phyloP scores from a whole-genome alignment of 2,888 invertebrate species.

The Drosophila greeni region DNA sequence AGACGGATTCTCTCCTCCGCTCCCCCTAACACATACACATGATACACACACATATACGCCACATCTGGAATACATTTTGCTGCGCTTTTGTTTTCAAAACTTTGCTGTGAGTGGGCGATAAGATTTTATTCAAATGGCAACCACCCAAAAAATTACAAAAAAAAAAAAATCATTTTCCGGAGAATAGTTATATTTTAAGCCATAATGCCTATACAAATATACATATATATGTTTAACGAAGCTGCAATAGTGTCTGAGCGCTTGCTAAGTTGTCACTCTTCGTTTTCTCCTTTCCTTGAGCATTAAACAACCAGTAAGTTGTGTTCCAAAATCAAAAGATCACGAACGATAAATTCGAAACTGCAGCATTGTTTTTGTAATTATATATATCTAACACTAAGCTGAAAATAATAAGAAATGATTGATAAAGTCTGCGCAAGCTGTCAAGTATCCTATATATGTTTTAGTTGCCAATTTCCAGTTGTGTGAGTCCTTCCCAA shows the following conservation, averaged over 20 bases:
- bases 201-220: slow-evolving; percentile 45
- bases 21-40: slow-evolving; percentile 33
- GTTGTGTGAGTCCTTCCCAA: slow-evolving; percentile 13
- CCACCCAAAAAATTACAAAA: slow-evolving; percentile 12
- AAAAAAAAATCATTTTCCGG: slow-evolving; percentile 20
- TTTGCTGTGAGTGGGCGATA: slow-evolving; percentile 38
- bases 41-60: slow-evolving; percentile 14
- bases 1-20: slow-evolving; percentile 68
- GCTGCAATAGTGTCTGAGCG: slow-evolving; percentile 20
- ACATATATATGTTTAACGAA: slow-evolving; percentile 19
- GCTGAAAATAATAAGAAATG: slow-evolving; percentile 19
- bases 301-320: slow-evolving; percentile 49
- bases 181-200: slow-evolving; percentile 32
- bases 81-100: slow-evolving; percentile 54
- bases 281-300: slow-evolving; percentile 42
- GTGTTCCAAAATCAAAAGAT: slow-evolving; percentile 57
- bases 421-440: slow-evolving; percentile 37
- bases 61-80: slow-evolving; percentile 36
- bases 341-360: slow-evolving; percentile 12
- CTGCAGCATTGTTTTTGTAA: slow-evolving; percentile 59
- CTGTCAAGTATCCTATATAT: slow-evolving; percentile 28
- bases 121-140: slow-evolving; percentile 29
- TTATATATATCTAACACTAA: slow-evolving; percentile 58
- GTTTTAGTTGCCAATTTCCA: slow-evolving; percentile 14
- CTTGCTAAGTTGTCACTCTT: slow-evolving; percentile 19